Percentiles rank a stretch among this genome's conserved stretches.
These are phyloP conservation scores for Drosophila ogumai DNA, from an alignment of 1,140 invertebrate genomes.

Conservation along the genomic window DNA sequence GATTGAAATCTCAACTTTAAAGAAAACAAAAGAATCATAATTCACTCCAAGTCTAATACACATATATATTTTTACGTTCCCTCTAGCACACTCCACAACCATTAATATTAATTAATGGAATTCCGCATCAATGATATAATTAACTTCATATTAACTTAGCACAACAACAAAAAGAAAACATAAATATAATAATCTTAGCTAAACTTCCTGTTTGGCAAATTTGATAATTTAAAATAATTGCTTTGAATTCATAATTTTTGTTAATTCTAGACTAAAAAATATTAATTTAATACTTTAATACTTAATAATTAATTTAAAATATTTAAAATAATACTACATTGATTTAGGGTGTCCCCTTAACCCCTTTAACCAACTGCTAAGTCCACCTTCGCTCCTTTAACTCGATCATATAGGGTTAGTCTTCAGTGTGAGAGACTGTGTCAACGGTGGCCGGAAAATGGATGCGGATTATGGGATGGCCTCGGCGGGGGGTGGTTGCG, in stretches of 20 bases:
- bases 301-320: no score
- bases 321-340: no score
- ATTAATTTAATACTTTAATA: not conserved
- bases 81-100: not conserved
- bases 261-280: not conserved
- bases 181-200: conserved; percentile 2
- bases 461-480: not conserved
- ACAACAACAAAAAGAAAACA: not conserved
- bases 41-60: not conserved
- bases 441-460: conserved; percentile 27
- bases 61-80: not conserved
- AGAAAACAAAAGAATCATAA: not conserved
- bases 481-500: conserved; percentile 1
- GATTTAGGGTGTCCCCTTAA: not conserved
- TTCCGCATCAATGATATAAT: conserved; percentile 4
- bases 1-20: not conserved
- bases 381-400: conserved; percentile 13
- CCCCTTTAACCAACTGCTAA: conserved; percentile 2
- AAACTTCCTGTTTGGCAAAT: conserved; percentile 22
- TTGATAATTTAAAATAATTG: conserved; percentile 12
- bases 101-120: conserved; percentile 14
- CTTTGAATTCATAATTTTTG: not conserved
- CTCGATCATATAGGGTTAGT: not conserved
- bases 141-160: conserved; percentile 15
- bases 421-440: conserved; percentile 44